These are phyloP conservation scores for Gyrodactylus salaris DNA, from an alignment of 1,140 invertebrate genomes.

Conservation along the genomic window DNA sequence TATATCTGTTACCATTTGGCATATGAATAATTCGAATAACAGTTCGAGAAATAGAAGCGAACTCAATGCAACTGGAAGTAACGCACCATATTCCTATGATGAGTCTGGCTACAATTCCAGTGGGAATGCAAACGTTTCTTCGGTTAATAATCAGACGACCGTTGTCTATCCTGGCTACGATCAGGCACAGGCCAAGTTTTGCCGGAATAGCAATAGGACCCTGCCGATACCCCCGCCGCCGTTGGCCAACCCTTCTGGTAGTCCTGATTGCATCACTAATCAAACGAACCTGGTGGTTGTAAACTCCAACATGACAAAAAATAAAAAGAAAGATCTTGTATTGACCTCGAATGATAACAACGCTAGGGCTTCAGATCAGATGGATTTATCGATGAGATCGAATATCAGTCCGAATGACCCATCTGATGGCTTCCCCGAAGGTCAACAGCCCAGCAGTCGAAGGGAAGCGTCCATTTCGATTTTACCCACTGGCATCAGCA, in stretches of 20 bases:
- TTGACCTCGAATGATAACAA: no score
- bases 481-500: no score
- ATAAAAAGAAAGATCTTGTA: no score
- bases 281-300: background rate
- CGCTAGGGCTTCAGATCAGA: no score
- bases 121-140: background rate
- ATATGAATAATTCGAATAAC: background rate
- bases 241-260: background rate
- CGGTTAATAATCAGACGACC: background rate
- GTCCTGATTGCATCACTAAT: background rate
- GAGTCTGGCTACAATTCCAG: background rate
- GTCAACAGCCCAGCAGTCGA: no score
- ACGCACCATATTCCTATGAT: background rate
- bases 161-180: background rate
- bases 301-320: background rate
- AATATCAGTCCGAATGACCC: no score
- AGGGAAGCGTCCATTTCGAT: no score
- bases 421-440: no score
- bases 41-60: no score
- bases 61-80: no score
- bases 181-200: background rate
- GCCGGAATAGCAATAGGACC: background rate
- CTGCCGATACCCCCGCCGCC: background rate
- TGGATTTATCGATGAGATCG: no score
- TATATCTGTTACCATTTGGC: constrained; percentile 89